Evolutionary conservation across 2,113 vertebrate genomes (phyloP).

Genomic region (Isurus oxyrinchus): DNA sequence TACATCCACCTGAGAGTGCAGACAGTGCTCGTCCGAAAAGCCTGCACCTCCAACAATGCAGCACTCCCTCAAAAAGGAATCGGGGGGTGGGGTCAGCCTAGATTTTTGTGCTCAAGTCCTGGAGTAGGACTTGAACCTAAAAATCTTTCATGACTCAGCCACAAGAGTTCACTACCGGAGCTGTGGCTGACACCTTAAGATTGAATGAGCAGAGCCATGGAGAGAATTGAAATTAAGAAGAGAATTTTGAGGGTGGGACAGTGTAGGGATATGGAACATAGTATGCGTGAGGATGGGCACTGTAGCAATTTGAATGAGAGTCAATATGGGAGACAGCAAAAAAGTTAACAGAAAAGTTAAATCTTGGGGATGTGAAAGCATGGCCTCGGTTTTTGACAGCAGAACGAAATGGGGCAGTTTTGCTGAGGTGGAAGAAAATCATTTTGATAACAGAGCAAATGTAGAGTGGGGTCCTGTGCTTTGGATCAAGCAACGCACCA

Average conservation of each 20-base stretch:
- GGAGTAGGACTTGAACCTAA: too few relatives aligned
- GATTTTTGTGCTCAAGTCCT: too few relatives aligned
- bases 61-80: background rate
- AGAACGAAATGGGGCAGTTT: background rate
- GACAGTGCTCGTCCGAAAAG: background rate
- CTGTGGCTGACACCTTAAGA: too few relatives aligned
- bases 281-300: background rate
- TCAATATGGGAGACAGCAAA: background rate
- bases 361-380: background rate
- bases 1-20: background rate
- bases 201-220: background rate
- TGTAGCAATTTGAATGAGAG: background rate
- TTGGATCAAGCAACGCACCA: background rate
- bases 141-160: too few relatives aligned
- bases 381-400: background rate
- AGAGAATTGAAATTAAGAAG: background rate
- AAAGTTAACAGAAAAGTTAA: background rate
- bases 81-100: too few relatives aligned
- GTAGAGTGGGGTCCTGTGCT: background rate
- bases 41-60: background rate
- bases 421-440: background rate
- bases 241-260: background rate
- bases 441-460: background rate
- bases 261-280: background rate
- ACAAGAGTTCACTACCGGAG: too few relatives aligned